Percentiles rank a stretch among this genome's conserved stretches.
Conservation (phyloP, 2,797 vertebrate species). For the Melanotaenia maccullochi region DNA sequence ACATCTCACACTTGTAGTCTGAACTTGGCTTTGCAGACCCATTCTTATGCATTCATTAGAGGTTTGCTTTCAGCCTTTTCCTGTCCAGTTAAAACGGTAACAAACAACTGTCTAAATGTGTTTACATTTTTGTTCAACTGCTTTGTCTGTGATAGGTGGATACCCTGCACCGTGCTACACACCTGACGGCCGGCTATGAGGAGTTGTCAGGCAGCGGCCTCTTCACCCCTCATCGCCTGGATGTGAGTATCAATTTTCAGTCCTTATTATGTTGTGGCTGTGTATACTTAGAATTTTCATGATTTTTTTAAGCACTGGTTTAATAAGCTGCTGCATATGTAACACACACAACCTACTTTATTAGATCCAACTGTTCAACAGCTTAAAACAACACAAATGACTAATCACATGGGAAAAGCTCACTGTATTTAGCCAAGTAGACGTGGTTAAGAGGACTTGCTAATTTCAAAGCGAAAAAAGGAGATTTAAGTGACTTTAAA, state of each 20-base stretch:
- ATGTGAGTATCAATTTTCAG: conserved; percentile 79
- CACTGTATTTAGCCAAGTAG: no score
- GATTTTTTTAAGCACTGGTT: not conserved
- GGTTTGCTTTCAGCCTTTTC: conserved; percentile 30
- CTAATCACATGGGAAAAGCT: not conserved
- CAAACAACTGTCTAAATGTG: not conserved
- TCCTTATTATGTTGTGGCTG: not conserved
- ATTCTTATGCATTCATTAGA: conserved; percentile 39
- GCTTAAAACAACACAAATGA: not conserved
- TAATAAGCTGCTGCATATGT: not conserved
- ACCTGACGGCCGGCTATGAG: conserved; percentile 91
- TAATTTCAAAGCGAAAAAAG: no score
- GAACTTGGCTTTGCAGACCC: not conserved
- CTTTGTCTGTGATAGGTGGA: conserved; percentile 82
- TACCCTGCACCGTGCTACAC: conserved; percentile 92
- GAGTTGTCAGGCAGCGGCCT: conserved; percentile 86
- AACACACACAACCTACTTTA: not conserved
- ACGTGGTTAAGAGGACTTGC: no score
- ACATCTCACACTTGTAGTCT: not conserved
- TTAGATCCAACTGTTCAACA: not conserved
- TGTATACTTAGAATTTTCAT: not conserved
- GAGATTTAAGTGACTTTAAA: no score
- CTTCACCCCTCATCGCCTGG: conserved; percentile 87
- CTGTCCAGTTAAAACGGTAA: not conserved
- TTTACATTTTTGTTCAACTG: conserved; percentile 27